phyloP scores from a whole-genome alignment of 2,797 vertebrate species.

The Tangara arthus region DNA sequence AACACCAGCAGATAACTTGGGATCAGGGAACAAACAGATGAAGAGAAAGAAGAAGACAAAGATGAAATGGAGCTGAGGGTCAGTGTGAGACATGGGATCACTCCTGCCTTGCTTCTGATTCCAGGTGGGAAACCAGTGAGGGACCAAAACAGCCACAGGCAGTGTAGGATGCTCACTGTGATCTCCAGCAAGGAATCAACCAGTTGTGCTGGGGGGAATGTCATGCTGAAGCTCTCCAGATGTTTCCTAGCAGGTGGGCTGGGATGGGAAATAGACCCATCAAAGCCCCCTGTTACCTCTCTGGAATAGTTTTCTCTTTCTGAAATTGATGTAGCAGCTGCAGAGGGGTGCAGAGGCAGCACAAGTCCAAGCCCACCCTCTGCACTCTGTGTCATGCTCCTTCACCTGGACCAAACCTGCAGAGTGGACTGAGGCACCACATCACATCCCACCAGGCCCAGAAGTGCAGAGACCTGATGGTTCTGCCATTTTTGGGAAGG shows the following conservation, averaged over 20 bases:
- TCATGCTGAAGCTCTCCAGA: background rate
- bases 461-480: background rate
- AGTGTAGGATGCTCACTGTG: background rate
- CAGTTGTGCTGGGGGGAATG: background rate
- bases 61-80: background rate
- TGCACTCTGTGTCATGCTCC: background rate
- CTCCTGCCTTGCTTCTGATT: background rate
- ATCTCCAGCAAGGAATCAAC: background rate
- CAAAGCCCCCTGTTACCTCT: background rate
- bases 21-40: background rate
- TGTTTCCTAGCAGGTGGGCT: background rate
- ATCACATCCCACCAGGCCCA: accelerated
- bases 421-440: background rate
- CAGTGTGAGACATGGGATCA: background rate
- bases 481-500: background rate
- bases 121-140: background rate
- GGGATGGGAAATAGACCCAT: background rate
- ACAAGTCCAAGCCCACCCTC: background rate
- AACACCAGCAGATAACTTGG: background rate
- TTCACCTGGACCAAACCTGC: background rate
- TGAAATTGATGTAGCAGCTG: background rate
- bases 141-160: background rate
- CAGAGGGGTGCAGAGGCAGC: background rate
- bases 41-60: background rate
- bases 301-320: background rate